phyloP scores from a whole-genome alignment of 2,888 invertebrate species.

The Chymomyza procnemis region DNA sequence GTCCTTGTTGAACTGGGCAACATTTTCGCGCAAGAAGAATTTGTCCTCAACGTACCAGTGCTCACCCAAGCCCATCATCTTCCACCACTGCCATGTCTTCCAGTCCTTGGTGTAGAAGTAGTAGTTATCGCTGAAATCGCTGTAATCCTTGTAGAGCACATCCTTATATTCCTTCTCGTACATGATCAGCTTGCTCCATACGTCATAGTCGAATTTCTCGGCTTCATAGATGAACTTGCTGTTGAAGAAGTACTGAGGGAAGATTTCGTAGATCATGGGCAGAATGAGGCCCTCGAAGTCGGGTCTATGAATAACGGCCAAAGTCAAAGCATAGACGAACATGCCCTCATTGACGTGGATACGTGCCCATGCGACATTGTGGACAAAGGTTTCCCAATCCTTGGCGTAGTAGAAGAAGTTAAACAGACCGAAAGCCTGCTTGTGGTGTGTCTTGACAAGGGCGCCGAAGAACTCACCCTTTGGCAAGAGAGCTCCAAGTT shows the following conservation, averaged over 20 bases:
- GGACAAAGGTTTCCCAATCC: constrained; percentile 85
- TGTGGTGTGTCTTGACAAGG: constrained; percentile 78
- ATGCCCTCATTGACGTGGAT: constrained; percentile 85
- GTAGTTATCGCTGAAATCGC: constrained; percentile 46
- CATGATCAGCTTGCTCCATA: constrained; percentile 66
- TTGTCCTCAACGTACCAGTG: constrained; percentile 64
- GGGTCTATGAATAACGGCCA: constrained; percentile 84
- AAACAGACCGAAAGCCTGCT: constrained; percentile 82
- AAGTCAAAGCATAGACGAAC: constrained; percentile 85
- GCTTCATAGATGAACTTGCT: constrained; percentile 85
- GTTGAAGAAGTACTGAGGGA: constrained; percentile 88
- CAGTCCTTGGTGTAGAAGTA: constrained; percentile 71
- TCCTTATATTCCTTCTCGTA: constrained; percentile 77
- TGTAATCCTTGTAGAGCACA: constrained; percentile 74
- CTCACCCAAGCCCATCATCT: constrained; percentile 71
- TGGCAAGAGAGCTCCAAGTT: constrained; percentile 79
- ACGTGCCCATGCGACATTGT: constrained; percentile 85
- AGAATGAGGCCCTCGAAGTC: constrained; percentile 84
- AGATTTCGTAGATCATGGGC: constrained; percentile 87
- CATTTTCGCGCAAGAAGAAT: constrained; percentile 67
- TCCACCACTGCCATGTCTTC: constrained; percentile 74
- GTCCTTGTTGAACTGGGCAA: constrained; percentile 53
- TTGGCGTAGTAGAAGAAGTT: constrained; percentile 85
- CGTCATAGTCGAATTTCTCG: constrained; percentile 79
- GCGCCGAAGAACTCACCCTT: constrained; percentile 81